phyloP scores from a whole-genome alignment of 2,113 vertebrate species.

The cattle (Bos taurus) region DNA sequence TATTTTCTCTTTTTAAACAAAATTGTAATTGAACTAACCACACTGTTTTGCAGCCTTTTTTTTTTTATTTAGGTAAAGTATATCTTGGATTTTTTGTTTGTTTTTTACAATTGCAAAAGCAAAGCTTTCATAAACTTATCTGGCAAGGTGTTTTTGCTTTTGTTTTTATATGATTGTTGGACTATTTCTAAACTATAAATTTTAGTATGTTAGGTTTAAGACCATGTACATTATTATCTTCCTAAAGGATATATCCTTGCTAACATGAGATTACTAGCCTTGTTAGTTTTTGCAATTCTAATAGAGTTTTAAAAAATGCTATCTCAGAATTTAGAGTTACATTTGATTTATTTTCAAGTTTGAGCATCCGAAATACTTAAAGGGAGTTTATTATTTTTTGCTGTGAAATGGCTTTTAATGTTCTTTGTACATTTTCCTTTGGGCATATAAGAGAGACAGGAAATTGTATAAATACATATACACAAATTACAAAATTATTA shows the following conservation, averaged over 20 bases:
- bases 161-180: not conserved
- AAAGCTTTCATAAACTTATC: not conserved
- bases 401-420: not conserved
- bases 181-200: not conserved
- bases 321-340: not conserved
- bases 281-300: not conserved
- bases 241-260: not conserved
- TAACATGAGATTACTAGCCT: not conserved
- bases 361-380: not conserved
- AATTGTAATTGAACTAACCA: not conserved
- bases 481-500: not conserved
- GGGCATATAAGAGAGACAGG: not conserved
- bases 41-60: not conserved
- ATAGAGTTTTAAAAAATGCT: not conserved
- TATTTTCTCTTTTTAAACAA: not conserved
- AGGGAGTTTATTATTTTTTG: not conserved
- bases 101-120: not conserved
- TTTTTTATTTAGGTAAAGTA: not conserved
- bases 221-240: not conserved
- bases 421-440: not conserved
- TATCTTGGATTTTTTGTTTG: not conserved
- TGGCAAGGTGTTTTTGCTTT: not conserved
- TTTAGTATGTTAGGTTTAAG: not conserved
- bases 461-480: not conserved
- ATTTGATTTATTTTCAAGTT: constrained; percentile 29